These are phyloP conservation scores for Nematolebias whitei DNA, from an alignment of 2,113 vertebrate species.

Conservation along the genomic window DNA sequence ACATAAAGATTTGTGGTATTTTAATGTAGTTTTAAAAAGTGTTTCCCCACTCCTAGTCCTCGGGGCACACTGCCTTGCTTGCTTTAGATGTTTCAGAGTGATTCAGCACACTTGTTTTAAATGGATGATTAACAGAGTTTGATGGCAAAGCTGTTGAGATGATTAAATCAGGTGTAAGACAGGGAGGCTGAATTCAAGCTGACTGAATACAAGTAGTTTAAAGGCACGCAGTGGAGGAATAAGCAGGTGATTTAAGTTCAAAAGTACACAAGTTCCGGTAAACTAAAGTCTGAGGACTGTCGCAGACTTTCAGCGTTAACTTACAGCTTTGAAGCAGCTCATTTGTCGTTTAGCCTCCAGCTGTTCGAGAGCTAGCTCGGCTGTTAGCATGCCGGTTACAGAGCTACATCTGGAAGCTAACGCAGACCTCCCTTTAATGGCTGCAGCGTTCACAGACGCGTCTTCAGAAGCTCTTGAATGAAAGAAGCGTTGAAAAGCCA, in stretches of 20 bases:
- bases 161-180: too few relatives aligned
- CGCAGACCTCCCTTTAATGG: neutral
- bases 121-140: neutral
- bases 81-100: too few relatives aligned
- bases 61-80: too few relatives aligned
- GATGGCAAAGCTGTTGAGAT: too few relatives aligned
- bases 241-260: neutral
- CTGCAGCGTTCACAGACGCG: too few relatives aligned
- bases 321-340: neutral
- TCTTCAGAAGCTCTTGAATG: neutral
- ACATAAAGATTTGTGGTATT: too few relatives aligned
- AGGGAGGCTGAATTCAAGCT: too few relatives aligned
- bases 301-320: too few relatives aligned
- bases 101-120: too few relatives aligned
- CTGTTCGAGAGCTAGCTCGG: neutral
- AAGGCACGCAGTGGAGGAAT: neutral
- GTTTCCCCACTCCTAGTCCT: too few relatives aligned
- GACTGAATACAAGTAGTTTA: too few relatives aligned
- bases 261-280: neutral
- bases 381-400: constrained; percentile 7
- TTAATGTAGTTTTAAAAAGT: too few relatives aligned
- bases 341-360: neutral
- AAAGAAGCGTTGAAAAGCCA: neutral
- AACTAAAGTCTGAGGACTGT: neutral
- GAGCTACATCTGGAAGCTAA: neutral